These are phyloP conservation scores for Salticus scenicus DNA, from an alignment of 2,888 invertebrate genomes.

Conservation along the genomic window DNA sequence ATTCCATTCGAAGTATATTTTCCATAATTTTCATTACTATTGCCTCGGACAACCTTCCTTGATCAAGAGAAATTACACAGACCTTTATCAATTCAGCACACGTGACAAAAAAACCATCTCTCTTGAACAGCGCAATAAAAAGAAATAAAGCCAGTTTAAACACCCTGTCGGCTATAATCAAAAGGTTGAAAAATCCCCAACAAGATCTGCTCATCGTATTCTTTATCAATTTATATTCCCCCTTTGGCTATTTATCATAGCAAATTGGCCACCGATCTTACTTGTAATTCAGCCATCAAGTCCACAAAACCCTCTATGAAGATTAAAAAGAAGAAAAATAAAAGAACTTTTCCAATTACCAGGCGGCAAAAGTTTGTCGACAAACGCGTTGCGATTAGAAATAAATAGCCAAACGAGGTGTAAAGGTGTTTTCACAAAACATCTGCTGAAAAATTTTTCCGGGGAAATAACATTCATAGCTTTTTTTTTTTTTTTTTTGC, in stretches of 20 bases:
- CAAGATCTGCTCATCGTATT: constrained; percentile 17
- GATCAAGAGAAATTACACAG: no score
- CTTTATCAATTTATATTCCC: constrained; percentile 53
- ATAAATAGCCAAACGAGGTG: constrained; percentile 3
- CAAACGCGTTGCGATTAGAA: background rate
- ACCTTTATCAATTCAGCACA: background rate
- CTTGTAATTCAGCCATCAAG: constrained; percentile 58
- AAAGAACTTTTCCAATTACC: constrained; percentile 57
- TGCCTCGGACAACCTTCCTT: no score
- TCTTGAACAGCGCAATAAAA: background rate
- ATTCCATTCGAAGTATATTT: no score
- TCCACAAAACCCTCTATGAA: no score
- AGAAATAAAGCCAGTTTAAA: background rate
- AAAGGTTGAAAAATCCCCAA: no score
- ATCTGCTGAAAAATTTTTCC: constrained; percentile 9
- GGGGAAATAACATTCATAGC: background rate
- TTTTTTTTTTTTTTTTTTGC: background rate
- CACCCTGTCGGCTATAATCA: no score
- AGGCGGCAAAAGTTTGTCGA: background rate
- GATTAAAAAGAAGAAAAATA: no score
- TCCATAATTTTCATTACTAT: no score
- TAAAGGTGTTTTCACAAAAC: constrained; percentile 3
- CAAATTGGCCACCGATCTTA: constrained; percentile 48
- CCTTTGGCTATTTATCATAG: constrained; percentile 58
- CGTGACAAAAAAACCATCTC: background rate